Conservation (phyloP, 2,113 vertebrate species). For the Pungitius pungitius region DNA sequence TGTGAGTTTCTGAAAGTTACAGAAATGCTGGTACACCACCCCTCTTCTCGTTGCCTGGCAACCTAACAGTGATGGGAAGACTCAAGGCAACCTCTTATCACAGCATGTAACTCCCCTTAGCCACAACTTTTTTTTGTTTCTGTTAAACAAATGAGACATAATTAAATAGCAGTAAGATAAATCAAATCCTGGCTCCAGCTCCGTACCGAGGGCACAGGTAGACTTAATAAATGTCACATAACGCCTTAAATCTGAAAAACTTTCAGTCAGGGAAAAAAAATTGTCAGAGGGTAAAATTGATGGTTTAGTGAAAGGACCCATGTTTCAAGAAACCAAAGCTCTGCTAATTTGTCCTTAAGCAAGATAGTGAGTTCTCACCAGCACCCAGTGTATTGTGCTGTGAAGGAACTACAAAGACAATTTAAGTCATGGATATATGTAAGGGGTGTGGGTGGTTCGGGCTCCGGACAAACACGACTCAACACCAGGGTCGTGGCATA, state of each 20-base stretch:
- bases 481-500: too few species aligned
- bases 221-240: not conserved
- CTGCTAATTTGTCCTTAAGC: slow-evolving; percentile 29
- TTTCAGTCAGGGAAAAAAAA: not conserved
- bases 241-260: not conserved
- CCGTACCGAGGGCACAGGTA: not conserved
- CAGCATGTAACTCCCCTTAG: not conserved
- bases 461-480: too few species aligned
- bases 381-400: slow-evolving; percentile 13
- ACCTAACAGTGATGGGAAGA: not conserved
- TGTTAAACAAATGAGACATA: not conserved
- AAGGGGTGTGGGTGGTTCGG: too few species aligned
- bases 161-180: not conserved
- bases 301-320: not conserved
- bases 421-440: slow-evolving; percentile 31
- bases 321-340: slow-evolving; percentile 19
- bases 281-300: not conserved
- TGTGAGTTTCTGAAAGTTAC: not conserved
- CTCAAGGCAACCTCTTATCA: not conserved
- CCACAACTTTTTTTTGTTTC: not conserved
- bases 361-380: slow-evolving; percentile 34
- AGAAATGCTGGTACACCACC: not conserved
- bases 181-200: not conserved
- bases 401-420: slow-evolving; percentile 2
- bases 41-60: slow-evolving; percentile 3